Conservation (phyloP, 1,140 invertebrate species). For the Copidosoma floridanum region DNA sequence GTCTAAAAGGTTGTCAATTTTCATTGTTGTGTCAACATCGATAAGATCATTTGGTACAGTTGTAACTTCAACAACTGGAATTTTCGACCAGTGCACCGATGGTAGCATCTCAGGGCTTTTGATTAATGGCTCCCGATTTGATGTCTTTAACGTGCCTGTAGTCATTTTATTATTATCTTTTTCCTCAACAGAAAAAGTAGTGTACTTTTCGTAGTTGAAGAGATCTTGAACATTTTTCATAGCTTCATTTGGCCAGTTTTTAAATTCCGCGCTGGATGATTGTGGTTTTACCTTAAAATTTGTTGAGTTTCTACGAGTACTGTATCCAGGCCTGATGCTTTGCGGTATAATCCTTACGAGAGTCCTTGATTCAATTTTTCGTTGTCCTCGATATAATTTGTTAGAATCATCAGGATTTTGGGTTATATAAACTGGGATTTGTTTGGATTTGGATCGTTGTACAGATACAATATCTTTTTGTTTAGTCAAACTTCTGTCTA, state of each 20-base stretch:
- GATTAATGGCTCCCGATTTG: conserved; percentile 12
- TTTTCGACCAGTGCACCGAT: conserved; percentile 44
- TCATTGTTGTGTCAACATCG: conserved; percentile 3
- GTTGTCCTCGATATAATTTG: too few species aligned
- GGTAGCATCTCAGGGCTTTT: conserved; percentile 31
- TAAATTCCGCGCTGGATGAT: conserved; percentile 23
- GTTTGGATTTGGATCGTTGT: neutral
- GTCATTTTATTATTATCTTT: neutral
- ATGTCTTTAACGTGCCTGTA: neutral
- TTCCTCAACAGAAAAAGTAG: conserved; percentile 28
- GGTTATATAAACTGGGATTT: neutral
- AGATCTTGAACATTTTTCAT: conserved; percentile 39
- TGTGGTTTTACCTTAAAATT: neutral
- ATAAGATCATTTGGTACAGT: neutral
- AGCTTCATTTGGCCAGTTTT: conserved; percentile 46
- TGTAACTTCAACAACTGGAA: conserved; percentile 32
- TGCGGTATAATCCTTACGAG: conserved; percentile 12
- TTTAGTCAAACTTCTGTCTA: neutral
- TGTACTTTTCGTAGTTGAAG: conserved; percentile 49
- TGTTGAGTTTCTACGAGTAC: conserved; percentile 16
- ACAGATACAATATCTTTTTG: neutral
- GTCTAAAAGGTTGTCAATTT: conserved; percentile 6
- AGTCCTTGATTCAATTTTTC: conserved; percentile 7
- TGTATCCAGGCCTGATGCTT: neutral
- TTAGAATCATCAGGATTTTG: neutral